Conservation (phyloP, 2,113 vertebrate species). For the Speoplatyrhinus poulsoni region DNA sequence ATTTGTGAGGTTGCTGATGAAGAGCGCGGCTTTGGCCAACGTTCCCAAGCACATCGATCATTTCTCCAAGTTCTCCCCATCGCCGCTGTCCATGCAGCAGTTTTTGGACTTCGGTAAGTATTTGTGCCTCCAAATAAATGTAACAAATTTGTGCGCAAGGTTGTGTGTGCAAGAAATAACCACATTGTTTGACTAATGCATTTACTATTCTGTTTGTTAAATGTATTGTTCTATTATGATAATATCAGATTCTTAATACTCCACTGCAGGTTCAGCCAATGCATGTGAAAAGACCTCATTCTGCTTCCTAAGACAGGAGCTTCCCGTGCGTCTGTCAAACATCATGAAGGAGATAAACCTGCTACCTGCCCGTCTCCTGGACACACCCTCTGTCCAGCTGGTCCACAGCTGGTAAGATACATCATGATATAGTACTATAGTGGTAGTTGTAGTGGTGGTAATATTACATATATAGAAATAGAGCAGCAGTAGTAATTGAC, state of each 20-base stretch:
- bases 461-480: neutral
- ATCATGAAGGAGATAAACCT: conserved; percentile 98
- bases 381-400: conserved; percentile 87
- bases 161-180: no score
- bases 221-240: neutral
- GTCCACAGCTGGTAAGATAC: conserved; percentile 89
- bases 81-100: conserved; percentile 97
- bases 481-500: neutral
- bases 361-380: conserved; percentile 84
- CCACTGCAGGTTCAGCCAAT: conserved; percentile 84
- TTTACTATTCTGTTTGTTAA: no score
- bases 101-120: conserved; percentile 96
- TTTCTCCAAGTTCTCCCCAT: conserved; percentile 96
- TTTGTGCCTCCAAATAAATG: neutral
- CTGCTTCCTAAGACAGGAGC: conserved; percentile 89
- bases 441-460: neutral
- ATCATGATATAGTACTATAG: neutral
- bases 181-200: no score
- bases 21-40: conserved; percentile 80
- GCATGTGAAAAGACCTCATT: conserved; percentile 96
- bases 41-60: conserved; percentile 91
- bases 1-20: conserved; percentile 86
- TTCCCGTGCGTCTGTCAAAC: conserved; percentile 92
- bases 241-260: neutral
- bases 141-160: no score